phyloP scores from a whole-genome alignment of 2,113 vertebrate species.

The Periophthalmus modestus region DNA sequence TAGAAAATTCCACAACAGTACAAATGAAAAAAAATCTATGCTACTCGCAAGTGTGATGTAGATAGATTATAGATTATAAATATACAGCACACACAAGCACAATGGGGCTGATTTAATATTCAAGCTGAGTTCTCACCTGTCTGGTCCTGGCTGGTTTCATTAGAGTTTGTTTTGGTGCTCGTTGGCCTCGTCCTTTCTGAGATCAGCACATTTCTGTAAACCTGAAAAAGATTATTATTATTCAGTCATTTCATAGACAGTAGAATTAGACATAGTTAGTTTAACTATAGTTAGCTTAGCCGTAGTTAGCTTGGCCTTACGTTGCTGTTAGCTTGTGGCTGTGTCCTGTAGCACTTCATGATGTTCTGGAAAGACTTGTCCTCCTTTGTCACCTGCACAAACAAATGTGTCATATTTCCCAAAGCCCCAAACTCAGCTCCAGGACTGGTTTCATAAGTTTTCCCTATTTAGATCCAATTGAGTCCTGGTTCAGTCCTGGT shows the following conservation, averaged over 20 bases:
- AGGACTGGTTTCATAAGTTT: no score
- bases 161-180: conserved; percentile 73
- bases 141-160: conserved; percentile 74
- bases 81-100: no score
- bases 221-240: conserved; percentile 65
- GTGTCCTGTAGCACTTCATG: conserved; percentile 94
- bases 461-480: no score
- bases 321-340: conserved; percentile 92
- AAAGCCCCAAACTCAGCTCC: no score
- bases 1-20: no score
- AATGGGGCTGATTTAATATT: no score
- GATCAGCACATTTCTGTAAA: conserved; percentile 89
- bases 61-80: no score
- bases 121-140: conserved; percentile 71
- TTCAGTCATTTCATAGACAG: not conserved
- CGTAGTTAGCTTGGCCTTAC: conserved; percentile 73
- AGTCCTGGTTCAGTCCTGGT: no score
- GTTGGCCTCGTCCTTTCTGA: conserved; percentile 77
- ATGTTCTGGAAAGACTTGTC: conserved; percentile 95
- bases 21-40: no score
- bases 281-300: not conserved
- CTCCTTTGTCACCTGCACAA: conserved; percentile 88
- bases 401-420: not conserved
- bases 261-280: not conserved
- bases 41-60: no score